Base-by-base conservation (phyloP, 35 echinoderm and acorn worm genomes). In the Acanthaster planci region DNA sequence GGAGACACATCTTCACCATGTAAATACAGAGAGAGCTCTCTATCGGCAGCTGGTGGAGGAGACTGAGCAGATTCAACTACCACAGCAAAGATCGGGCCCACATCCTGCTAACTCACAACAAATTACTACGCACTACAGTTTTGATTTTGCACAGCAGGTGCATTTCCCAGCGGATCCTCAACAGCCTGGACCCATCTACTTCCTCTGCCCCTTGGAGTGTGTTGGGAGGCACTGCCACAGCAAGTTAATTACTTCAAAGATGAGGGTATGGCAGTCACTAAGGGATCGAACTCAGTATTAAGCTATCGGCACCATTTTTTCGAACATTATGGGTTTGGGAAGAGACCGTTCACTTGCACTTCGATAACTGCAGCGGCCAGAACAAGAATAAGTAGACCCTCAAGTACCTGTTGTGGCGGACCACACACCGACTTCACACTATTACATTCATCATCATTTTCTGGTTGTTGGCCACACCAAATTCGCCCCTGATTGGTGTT, bases 151-250 rank as follows among this genome's bases (percentile, higher is more conserved):
- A 8, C 55, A 83, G 10, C 91, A 93, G 81, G 68, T 93, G 5
- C 80, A 84, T 39, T 93, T 39, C 37, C 86, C 91, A 16, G 38
- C 35, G 36, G 79, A 93, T 40, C 91, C 86, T 12, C 38, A 52
- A n/a, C 86, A 89, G 26, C 91, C 91, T 3, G 91, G 91, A 7
- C 91, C 78, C 0, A 80, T 82, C 8, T 88, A 79, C 51, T 93
- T 93, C 51, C 8, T 89, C 52, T 58, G 29, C 5, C 80, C 91
- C 89, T 93, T 68, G 85, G 85, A 3, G 59, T 92, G 1, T 51
- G 72, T 42, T 88, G 90, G 55, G 90, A 92, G 44, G 90, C 32
- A 9, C 26, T 88, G 44, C 85, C 90, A 4, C 32, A 92, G 75
- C 90, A 92, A 77, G 47, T 85, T 0, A 90, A 90, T 68, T 90